A percentile compares a stretch with the other conserved stretches of the same genome.
Evolutionary conservation across 2,113 vertebrate species (phyloP).

Genomic region (Aleadryas rufinucha): DNA sequence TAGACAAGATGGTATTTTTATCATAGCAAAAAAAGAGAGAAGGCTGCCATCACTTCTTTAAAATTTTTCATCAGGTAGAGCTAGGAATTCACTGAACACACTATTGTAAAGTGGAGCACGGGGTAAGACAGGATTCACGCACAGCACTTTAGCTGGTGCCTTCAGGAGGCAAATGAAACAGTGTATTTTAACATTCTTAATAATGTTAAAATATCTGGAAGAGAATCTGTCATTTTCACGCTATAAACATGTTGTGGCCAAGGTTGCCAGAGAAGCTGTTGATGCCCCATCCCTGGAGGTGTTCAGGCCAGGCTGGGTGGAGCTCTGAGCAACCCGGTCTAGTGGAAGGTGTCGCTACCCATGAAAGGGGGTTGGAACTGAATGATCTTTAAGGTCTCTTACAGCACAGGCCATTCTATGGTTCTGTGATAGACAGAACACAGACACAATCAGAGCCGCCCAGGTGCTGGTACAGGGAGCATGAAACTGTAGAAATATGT

Average conservation of each 20-base stretch:
- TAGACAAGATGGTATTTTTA: background rate
- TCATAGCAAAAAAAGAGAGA: background rate
- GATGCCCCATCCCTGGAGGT: background rate
- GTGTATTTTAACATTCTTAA: background rate
- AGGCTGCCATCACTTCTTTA: background rate
- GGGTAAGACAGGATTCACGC: background rate
- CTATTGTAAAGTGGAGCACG: background rate
- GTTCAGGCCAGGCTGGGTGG: background rate
- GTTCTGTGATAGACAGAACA: rapidly evolving
- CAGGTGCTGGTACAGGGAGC: background rate
- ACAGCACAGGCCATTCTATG: background rate
- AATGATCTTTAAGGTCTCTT: background rate
- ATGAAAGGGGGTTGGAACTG: too few relatives aligned
- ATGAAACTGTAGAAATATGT: background rate
- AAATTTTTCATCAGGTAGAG: background rate
- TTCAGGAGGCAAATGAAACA: background rate
- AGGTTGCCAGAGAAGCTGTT: background rate
- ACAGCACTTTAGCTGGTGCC: background rate
- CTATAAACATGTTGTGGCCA: background rate
- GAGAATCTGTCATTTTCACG: rapidly evolving
- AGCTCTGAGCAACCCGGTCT: background rate
- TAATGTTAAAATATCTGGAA: background rate
- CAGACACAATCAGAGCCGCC: background rate
- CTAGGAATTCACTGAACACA: background rate
- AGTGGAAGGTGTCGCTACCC: background rate